Base-by-base conservation (phyloP, 2,888 invertebrate species). In the Torymus tubicola region DNA sequence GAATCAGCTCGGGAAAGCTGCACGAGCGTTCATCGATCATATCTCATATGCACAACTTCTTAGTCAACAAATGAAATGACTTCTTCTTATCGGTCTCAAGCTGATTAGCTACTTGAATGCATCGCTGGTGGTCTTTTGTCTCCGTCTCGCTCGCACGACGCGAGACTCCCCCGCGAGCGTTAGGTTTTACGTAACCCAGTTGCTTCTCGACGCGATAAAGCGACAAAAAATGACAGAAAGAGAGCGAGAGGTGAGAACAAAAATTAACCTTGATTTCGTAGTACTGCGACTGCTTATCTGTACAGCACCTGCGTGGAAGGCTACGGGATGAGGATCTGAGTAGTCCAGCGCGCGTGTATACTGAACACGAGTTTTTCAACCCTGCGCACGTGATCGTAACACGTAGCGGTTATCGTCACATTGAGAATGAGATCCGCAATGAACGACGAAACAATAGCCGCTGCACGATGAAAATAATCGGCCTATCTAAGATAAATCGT, bases 241-340 rank as follows among this genome's bases (percentile, higher is more conserved):
- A 31, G 31, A 3, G 31, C 3, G 52, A 61, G 50, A 60, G 14
- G 24, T 0, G 42, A 72, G n/a, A n/a, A 64, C 65, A 74, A 74
- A 50, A 64, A 65, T 74, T 53, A 67, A 74, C 74, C 74, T 74
- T 74, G 65, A 60, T 74, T 74, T 74, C 65, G 13, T 16, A 10
- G 24, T 52, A 67, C 24, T 72, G 24, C 57, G 55, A 14, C 3
- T n/a, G 13, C 8, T n/a, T 13, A 16, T 2, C 14, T 55, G 12
- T 1, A 13, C 24, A 69, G 69, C 63, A 68, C 76, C 21, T 55
- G 69, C 76, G 61, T 76, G 55, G 76, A 69, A 24, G 21, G 50
- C 67, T 61, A 13, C 21, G 18, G n/a, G 63, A 55, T 16, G 16
- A 73, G 67, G 67, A 67, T 67, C n/a, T 52, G 14, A 21, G 64